Percentiles rank a stretch among this genome's conserved stretches.
These are phyloP conservation scores for Margarornis squamiger DNA, from an alignment of 2,797 vertebrate species.

Conservation along the genomic window DNA sequence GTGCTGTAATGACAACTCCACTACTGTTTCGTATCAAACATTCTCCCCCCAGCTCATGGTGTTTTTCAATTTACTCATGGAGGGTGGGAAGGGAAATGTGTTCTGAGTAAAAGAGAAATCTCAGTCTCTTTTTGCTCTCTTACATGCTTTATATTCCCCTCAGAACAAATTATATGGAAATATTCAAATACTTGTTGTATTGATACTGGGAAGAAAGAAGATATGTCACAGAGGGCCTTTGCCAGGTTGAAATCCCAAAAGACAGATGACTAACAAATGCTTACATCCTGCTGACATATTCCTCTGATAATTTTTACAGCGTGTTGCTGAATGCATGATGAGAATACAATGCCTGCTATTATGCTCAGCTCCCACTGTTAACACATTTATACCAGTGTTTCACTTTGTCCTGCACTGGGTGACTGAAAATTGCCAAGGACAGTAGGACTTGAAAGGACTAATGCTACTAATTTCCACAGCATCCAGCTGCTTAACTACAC, in stretches of 20 bases:
- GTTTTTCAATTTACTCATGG: neutral
- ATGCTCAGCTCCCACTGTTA: neutral
- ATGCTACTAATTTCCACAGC: neutral
- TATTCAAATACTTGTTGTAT: slow-evolving; percentile 9
- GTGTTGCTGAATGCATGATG: neutral
- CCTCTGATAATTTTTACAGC: slow-evolving; percentile 16
- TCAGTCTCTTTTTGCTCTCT: neutral
- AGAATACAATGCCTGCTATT: slow-evolving; percentile 24
- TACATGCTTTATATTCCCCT: neutral
- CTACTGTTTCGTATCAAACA: neutral
- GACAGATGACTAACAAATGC: slow-evolving; percentile 37
- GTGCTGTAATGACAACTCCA: neutral
- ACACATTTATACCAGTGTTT: neutral
- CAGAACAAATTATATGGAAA: slow-evolving; percentile 14
- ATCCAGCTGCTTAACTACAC: neutral
- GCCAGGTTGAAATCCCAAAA: slow-evolving; percentile 40
- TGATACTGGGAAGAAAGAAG: slow-evolving; percentile 23
- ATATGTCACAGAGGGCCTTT: neutral
- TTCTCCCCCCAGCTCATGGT: neutral
- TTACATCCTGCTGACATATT: slow-evolving; percentile 40
- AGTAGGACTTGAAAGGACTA: neutral
- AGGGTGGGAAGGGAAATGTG: rapidly evolving
- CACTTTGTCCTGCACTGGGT: neutral
- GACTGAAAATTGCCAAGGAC: slow-evolving; percentile 9
- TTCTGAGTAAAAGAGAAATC: neutral